Evolutionary conservation across 2,797 vertebrate species (phyloP), one percentile per base, ranked within the genome.

Genomic region (Aratinga solstitialis): DNA sequence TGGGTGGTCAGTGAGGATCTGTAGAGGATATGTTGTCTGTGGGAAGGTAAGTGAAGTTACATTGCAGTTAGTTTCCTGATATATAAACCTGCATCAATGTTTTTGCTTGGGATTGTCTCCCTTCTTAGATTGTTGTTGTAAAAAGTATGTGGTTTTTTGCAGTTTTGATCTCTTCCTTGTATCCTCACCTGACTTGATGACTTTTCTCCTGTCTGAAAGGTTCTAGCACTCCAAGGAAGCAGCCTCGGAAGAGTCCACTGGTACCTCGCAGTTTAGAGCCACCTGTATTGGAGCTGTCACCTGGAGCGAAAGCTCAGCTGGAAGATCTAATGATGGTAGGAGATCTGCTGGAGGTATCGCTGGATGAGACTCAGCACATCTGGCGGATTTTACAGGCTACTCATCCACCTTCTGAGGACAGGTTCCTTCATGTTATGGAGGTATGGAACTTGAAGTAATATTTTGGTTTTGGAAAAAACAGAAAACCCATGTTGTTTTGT

Each of bases 321-420:
- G 99, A 99, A 97, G 99, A 99, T 91, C 98, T 99, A 62, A 99
- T 99, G 99, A 99, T 99, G 99, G 98, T 99, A 81, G 99, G 99
- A 66, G 99, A 99, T 97, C 98, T 99, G 19, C 97, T 99, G 95
- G 99, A 99, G 97, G 99, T 99, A 9, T 99, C 99, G 43, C 97
- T 99, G 94, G 99, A 99, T 93, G 99, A 99, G 97, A 99, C 99
- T 32, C 99, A 99, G 93, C 99, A 99, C 97, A 99, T 99, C 97
- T 99, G 99, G 99, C 96, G 99, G 96, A 99, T 99, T 96, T 98
- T 99, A 72, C 99, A 99, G 97, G 99, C 99, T 88, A 99, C 99
- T 2, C 99, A 99, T 81, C 99, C 99, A 14, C 99, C 99, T 13
- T 99, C 99, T 21, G 99, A 99, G 95, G 99, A 99, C 56, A 98